Evolutionary conservation across 2,113 vertebrate genomes (phyloP).

Genomic region (Corythoichthys haematopterus): DNA sequence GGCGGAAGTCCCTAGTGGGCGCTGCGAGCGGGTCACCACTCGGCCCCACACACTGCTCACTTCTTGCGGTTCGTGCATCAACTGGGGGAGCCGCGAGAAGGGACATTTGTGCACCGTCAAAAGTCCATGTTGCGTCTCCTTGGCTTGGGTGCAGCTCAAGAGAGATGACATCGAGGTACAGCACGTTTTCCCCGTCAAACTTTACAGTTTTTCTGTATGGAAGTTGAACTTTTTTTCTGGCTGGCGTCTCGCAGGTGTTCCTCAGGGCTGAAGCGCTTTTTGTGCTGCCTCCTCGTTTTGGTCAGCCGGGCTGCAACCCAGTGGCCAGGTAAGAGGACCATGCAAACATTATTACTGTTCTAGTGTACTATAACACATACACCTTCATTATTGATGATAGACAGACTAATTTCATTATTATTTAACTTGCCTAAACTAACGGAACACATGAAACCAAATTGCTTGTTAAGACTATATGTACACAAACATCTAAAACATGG

Average conservation of each 20-base stretch:
- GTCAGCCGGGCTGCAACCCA: constrained; percentile 49
- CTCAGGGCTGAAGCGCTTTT: constrained; percentile 53
- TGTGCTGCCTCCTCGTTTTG: constrained; percentile 56
- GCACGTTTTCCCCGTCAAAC: neutral
- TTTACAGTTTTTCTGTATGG: neutral
- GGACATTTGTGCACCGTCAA: neutral
- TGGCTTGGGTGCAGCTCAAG: constrained; percentile 12
- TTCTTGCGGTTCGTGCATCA: constrained; percentile 46
- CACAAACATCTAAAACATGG: too few species aligned
- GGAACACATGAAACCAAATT: too few species aligned
- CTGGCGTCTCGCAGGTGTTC: constrained; percentile 66
- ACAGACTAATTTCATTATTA: too few species aligned
- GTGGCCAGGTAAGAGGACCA: constrained; percentile 63
- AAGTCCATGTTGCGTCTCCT: neutral
- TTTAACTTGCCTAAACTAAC: too few species aligned
- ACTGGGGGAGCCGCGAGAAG: constrained; percentile 42
- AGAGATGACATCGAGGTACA: constrained; percentile 58
- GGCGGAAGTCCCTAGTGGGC: constrained; percentile 39
- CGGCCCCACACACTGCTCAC: constrained; percentile 2
- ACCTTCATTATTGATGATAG: too few species aligned
- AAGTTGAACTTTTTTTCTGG: neutral
- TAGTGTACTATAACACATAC: too few species aligned
- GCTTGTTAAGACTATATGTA: too few species aligned
- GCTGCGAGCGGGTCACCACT: constrained; percentile 18
- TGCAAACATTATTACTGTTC: neutral